A percentile compares a stretch with the other conserved stretches of the same genome.
These are phyloP conservation scores for Diarsia rubi DNA, from an alignment of 2,888 invertebrate genomes.

Conservation along the genomic window DNA sequence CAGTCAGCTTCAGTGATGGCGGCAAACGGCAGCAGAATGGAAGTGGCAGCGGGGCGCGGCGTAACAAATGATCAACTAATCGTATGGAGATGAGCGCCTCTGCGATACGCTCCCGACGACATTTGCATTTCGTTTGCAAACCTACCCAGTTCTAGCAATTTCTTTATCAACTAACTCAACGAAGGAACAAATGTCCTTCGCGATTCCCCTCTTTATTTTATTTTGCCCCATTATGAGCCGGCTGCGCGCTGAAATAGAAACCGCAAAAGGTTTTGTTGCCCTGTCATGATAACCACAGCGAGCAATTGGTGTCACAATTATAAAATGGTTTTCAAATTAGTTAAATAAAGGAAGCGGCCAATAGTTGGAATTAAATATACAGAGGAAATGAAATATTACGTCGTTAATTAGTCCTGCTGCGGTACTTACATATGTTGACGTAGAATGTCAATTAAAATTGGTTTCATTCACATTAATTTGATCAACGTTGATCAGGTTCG, in stretches of 20 bases:
- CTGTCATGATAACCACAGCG: conserved; percentile 60
- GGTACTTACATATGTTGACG: conserved; percentile 3
- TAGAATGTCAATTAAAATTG: conserved; percentile 42
- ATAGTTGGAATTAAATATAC: conserved; percentile 52
- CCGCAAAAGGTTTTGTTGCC: conserved; percentile 64
- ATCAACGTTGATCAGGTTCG: not conserved
- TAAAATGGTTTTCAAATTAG: conserved; percentile 57
- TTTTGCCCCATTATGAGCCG: conserved; percentile 55
- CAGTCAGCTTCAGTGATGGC: conserved; percentile 43
- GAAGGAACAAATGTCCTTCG: conserved; percentile 51
- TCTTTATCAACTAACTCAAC: conserved; percentile 58
- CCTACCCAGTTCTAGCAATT: conserved; percentile 47
- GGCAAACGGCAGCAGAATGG: conserved; percentile 43
- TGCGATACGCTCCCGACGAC: conserved; percentile 54
- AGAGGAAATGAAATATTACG: conserved; percentile 40
- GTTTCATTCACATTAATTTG: conserved; percentile 14
- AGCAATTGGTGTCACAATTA: conserved; percentile 61
- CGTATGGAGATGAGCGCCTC: conserved; percentile 66
- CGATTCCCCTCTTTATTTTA: conserved; percentile 55
- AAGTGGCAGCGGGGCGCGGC: conserved; percentile 53
- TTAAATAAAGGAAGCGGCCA: conserved; percentile 56
- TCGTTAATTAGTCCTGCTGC: conserved; percentile 28
- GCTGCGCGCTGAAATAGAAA: conserved; percentile 55
- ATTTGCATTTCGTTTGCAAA: conserved; percentile 63
- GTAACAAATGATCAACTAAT: conserved; percentile 68